Conservation (phyloP, 2,888 invertebrate species). For the Willowsia nigromaculata region DNA sequence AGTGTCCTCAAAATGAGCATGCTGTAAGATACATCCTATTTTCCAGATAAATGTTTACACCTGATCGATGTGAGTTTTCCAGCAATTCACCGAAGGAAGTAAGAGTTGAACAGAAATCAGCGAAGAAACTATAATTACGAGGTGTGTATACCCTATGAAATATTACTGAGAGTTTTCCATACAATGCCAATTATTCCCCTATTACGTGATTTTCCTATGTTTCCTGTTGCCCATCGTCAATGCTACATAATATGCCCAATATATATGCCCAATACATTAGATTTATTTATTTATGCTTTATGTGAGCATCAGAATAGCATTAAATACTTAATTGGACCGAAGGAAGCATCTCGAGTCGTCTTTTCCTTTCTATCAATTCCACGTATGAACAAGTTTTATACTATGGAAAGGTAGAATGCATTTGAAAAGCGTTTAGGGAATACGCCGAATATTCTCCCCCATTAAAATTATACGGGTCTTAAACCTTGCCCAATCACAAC, state of each 20-base stretch:
- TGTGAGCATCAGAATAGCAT: constrained; percentile 24
- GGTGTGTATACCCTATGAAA: background rate
- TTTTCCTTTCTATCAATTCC: background rate
- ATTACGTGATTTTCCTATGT: background rate
- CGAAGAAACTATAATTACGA: no score
- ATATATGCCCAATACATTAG: background rate
- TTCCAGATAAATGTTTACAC: no score
- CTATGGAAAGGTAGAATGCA: background rate
- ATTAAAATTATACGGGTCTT: background rate
- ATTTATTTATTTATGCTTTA: constrained; percentile 37
- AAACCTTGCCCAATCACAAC: background rate
- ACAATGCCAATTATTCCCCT: background rate
- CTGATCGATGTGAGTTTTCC: no score
- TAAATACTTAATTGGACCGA: constrained; percentile 31
- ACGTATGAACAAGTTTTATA: background rate
- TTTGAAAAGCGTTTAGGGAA: background rate
- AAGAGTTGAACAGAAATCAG: no score
- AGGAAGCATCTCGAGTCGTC: constrained; percentile 23
- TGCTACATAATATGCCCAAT: background rate
- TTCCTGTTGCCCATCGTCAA: background rate
- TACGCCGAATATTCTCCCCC: background rate
- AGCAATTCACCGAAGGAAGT: no score
- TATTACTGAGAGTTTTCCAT: background rate
- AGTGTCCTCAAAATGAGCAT: no score
- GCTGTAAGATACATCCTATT: no score